Percentiles rank a stretch among this genome's conserved stretches.
Conservation (phyloP, 2,888 invertebrate genomes). For the Chymomyza fuscimana region DNA sequence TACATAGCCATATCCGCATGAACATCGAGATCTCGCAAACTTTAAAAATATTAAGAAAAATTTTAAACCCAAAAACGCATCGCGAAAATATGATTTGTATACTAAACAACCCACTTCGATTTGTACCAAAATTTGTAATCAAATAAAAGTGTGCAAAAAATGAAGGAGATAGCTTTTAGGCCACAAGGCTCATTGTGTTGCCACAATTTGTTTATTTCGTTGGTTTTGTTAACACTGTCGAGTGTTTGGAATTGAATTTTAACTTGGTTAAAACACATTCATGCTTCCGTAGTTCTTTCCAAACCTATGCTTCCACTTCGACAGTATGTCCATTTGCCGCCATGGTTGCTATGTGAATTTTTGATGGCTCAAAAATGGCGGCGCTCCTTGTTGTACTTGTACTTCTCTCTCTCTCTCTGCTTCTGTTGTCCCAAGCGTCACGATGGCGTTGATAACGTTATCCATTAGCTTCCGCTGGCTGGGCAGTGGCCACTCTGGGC, state of each 20-base stretch:
- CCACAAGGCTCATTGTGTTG: slow-evolving; percentile 51
- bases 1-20: no score
- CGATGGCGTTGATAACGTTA: slow-evolving; percentile 63
- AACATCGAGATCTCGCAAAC: no score
- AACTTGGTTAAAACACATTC: slow-evolving; percentile 59
- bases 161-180: background rate
- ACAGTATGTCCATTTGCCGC: background rate
- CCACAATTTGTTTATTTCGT: slow-evolving; percentile 67
- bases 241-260: slow-evolving; percentile 66
- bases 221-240: slow-evolving; percentile 62
- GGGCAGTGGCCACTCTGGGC: slow-evolving; percentile 43
- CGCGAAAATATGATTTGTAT: no score
- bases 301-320: background rate
- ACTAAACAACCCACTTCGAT: no score
- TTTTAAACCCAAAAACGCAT: no score
- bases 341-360: background rate
- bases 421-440: slow-evolving; percentile 40
- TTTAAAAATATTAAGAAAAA: no score
- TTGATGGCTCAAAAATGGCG: slow-evolving; percentile 6
- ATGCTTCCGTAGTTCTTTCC: slow-evolving; percentile 19
- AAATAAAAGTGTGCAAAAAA: background rate
- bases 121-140: background rate
- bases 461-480: slow-evolving; percentile 51
- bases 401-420: slow-evolving; percentile 2
- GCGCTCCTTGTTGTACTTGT: background rate